Evolutionary conservation across 2,797 vertebrate species (phyloP).

Genomic region (Carduelis carduelis): DNA sequence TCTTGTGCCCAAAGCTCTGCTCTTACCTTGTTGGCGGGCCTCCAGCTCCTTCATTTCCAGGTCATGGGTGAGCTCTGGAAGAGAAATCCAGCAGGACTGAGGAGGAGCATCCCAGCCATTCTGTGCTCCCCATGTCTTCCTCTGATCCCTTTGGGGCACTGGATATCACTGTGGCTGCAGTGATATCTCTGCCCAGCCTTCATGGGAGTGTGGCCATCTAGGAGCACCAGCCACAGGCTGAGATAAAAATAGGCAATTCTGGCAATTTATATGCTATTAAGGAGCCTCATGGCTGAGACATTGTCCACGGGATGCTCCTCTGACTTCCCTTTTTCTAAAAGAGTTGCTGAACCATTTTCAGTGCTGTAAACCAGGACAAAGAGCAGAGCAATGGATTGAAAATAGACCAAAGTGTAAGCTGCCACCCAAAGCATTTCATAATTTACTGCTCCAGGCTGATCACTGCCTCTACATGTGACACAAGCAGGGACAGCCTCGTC

Average conservation of each 20-base stretch:
- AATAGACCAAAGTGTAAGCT: conserved; percentile 34
- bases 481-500: fast-evolving
- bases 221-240: not conserved
- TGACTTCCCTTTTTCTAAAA: not conserved
- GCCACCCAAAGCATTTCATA: not conserved
- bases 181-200: not conserved
- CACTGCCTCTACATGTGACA: not conserved
- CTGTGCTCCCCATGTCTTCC: fast-evolving
- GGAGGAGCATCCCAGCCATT: not conserved
- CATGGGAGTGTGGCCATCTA: fast-evolving
- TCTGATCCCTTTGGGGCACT: not conserved
- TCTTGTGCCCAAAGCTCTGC: not conserved
- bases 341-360: not conserved
- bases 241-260: not conserved
- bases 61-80: conserved; percentile 86
- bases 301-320: not conserved
- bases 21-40: conserved; percentile 85
- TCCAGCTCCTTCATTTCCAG: conserved; percentile 87
- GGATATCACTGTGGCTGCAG: not conserved
- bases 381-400: conserved; percentile 16
- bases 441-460: not conserved
- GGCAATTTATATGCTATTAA: not conserved
- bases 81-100: conserved; percentile 1
- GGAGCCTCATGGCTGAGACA: not conserved
- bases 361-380: conserved; percentile 29